A percentile compares a stretch with the other conserved stretches of the same genome.
Evolutionary conservation across 1,140 invertebrate species (phyloP).

Genomic region (Bombus huntii): DNA sequence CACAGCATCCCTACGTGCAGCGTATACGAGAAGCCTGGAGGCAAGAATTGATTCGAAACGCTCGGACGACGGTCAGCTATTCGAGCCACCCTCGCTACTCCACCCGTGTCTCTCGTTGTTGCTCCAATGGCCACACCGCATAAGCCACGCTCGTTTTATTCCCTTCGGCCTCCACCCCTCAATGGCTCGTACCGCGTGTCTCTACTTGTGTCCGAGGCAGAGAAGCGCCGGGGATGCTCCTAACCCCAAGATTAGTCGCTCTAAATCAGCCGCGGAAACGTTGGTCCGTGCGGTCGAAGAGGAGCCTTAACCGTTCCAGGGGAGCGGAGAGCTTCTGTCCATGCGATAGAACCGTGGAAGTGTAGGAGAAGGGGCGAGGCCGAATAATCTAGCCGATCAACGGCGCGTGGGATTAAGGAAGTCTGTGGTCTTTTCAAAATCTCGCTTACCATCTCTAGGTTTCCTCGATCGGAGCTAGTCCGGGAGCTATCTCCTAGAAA

Average conservation of each 20-base stretch:
- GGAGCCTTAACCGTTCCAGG: neutral
- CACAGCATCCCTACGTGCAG: constrained; percentile 44
- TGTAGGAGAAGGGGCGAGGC: neutral
- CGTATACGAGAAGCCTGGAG: constrained; percentile 18
- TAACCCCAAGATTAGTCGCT: constrained; percentile 58
- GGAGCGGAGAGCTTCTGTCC: neutral
- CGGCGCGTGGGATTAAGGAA: constrained; percentile 59
- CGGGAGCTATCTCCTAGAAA: neutral
- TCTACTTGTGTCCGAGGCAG: neutral
- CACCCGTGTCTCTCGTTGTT: neutral
- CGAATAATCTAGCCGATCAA: constrained; percentile 62
- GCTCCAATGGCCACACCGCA: neutral
- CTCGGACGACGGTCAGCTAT: constrained; percentile 43
- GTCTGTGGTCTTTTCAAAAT: constrained; percentile 48
- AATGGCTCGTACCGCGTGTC: constrained; percentile 19
- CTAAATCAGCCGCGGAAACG: constrained; percentile 64
- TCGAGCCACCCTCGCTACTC: constrained; percentile 3
- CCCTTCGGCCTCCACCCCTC: neutral
- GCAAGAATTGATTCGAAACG: constrained; percentile 61
- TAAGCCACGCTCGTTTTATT: constrained; percentile 22
- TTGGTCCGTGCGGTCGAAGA: constrained; percentile 14
- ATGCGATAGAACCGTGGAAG: neutral
- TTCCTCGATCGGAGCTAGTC: neutral
- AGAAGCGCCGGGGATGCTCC: constrained; percentile 31
- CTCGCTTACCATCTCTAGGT: constrained; percentile 24